These are phyloP conservation scores for Acromyrmex heyeri DNA, from an alignment of 1,140 invertebrate species.

Conservation along the genomic window DNA sequence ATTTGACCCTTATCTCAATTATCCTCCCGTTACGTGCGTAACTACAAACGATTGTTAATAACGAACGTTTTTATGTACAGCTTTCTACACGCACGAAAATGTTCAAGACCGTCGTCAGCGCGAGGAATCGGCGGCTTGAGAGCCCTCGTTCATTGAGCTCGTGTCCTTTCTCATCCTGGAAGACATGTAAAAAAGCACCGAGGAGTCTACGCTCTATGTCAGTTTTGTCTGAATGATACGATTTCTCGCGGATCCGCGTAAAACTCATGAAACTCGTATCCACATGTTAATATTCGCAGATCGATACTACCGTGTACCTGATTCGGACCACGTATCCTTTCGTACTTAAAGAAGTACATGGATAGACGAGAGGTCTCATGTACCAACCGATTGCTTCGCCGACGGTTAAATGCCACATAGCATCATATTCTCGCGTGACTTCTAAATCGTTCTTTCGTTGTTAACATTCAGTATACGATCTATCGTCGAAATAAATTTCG, in stretches of 20 bases:
- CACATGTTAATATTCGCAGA: conserved; percentile 17
- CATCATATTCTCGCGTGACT: not conserved
- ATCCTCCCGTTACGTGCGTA: conserved; percentile 32
- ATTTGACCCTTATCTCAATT: conserved; percentile 54
- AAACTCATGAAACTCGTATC: not conserved
- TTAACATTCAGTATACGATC: conserved; percentile 52
- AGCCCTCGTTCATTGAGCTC: conserved; percentile 19
- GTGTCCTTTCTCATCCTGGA: conserved; percentile 36
- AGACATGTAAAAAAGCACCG: conserved; percentile 56
- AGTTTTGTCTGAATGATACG: conserved; percentile 12
- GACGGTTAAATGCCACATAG: conserved; percentile 1
- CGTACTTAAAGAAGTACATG: not conserved
- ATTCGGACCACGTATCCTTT: conserved; percentile 22
- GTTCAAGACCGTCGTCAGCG: conserved; percentile 4
- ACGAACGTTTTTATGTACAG: conserved; percentile 57
- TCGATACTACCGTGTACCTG: conserved; percentile 7
- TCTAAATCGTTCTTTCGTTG: conserved; percentile 64
- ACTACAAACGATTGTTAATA: conserved; percentile 57
- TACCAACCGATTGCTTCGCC: conserved; percentile 24
- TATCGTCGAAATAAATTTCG: conserved; percentile 6
- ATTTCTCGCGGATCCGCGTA: not conserved
- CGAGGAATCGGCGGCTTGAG: not conserved
- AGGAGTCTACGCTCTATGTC: not conserved
- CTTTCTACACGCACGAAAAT: conserved; percentile 29
- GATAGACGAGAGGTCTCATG: conserved; percentile 1